phyloP scores from a whole-genome alignment of 2,797 vertebrate species.

The Pseudomugil tenellus region DNA sequence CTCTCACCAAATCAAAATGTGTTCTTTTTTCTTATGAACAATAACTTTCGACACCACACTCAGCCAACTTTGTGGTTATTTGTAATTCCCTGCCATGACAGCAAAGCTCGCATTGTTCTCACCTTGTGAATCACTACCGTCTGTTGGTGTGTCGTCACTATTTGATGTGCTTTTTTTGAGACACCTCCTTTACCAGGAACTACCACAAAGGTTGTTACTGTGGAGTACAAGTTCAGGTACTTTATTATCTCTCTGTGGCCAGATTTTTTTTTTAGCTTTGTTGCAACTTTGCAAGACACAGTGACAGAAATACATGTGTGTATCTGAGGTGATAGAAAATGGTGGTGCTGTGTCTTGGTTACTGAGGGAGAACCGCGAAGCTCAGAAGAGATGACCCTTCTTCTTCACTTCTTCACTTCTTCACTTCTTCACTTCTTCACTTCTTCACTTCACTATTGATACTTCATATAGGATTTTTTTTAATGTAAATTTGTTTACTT shows the following conservation, averaged over 20 bases:
- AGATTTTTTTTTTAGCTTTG: not conserved
- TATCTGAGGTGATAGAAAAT: not conserved
- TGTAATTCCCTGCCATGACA: not conserved
- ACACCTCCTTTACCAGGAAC: not conserved
- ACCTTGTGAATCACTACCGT: not conserved
- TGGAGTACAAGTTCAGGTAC: not conserved
- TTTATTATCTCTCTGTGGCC: not conserved
- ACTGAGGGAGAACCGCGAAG: not conserved
- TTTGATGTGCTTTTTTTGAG: not conserved
- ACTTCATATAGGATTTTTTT: too few relatives aligned
- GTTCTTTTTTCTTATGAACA: not conserved
- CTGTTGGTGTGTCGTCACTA: not conserved
- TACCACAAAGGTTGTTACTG: conserved; percentile 1
- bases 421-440: too few relatives aligned
- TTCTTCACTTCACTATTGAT: too few relatives aligned
- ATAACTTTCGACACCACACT: not conserved
- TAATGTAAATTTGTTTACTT: too few relatives aligned
- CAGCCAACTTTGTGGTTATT: not conserved
- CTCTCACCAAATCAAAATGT: not conserved
- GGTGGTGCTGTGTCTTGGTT: not conserved
- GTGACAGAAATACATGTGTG: not conserved
- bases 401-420: too few relatives aligned
- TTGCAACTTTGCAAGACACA: not conserved
- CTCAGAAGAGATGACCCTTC: not conserved
- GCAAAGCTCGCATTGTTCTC: not conserved